Evolutionary conservation across 2,113 vertebrate species (phyloP), one percentile per base, ranked within the genome.

Genomic region (Podarcis muralis): DNA sequence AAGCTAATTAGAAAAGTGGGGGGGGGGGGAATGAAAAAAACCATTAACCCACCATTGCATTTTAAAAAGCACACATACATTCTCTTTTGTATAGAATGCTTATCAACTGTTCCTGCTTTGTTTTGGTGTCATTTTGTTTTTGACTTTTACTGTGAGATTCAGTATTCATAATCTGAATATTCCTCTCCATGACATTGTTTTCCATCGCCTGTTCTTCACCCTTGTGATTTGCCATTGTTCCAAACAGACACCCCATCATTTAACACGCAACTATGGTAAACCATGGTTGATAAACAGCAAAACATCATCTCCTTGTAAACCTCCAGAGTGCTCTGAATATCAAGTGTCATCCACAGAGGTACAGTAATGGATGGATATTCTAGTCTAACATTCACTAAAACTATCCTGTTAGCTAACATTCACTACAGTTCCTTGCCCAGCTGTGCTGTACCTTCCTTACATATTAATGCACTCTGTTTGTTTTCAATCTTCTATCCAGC

Each of bases 251-350:
- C 95, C 98, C 97, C 98, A 99, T 97, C 98, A 98, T 96, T 98
- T 99, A 98, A 98, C 97, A 97, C 98, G 98, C 98, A 99, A 99
- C 98, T 99, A 99, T 97, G 98, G 99, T 99, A 99, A 99, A 96
- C 99, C 99, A 95, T 99, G 99, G 99, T 98, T 99, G 98, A 98
- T 98, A 98, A 99, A 99, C 99, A 99, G 98, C 99, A 99, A 99
- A 98, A 96, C 98, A 95, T 97, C 98, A 97, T 97, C 98, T 98
- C 97, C 99, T 96, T 96, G 98, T 99, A 99, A 98, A 95, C 97
- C 98, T 96, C 97, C 98, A 94, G 99, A 99, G 96, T 98, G 98
- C 97, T 98, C 98, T 97, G 98, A 97, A 95, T 98, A 96, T 96
- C 97, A 98, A 96, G 98, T 98, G 95, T 98, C 98, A 92, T 98